Conservation (phyloP, 1,140 invertebrate species). For the Anadara kagoshimensis region DNA sequence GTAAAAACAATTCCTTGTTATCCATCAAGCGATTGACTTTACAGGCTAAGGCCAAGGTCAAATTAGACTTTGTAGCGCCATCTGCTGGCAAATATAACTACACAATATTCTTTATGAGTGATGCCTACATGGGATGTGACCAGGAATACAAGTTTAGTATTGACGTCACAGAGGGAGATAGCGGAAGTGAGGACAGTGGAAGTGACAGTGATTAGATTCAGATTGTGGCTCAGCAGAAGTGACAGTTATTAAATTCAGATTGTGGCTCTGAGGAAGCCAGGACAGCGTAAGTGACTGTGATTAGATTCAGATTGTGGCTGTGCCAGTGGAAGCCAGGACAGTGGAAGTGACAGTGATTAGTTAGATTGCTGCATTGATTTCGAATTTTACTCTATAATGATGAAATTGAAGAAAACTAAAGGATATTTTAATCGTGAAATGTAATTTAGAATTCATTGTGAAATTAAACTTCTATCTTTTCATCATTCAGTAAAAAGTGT, state of each 20-base stretch:
- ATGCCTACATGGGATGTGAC: constrained; percentile 98
- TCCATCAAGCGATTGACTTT: constrained; percentile 97
- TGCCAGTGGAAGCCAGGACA: constrained; percentile 65
- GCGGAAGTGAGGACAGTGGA: constrained; percentile 68
- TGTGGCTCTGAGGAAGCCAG: background rate
- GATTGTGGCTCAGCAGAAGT: background rate
- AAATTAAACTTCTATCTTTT: no score
- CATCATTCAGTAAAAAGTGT: no score
- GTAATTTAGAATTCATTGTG: no score
- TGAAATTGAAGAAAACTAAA: no score
- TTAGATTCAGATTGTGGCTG: no score
- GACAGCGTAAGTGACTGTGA: background rate
- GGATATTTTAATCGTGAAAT: no score
- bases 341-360: constrained; percentile 69
- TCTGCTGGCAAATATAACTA: constrained; percentile 86
- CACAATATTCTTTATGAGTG: constrained; percentile 98
- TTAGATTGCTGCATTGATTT: no score
- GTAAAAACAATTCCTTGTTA: constrained; percentile 92
- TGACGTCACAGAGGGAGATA: constrained; percentile 81
- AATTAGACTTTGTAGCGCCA: constrained; percentile 96
- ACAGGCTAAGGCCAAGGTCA: constrained; percentile 94
- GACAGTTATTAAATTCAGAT: background rate
- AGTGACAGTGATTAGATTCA: constrained; percentile 64
- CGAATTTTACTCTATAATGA: no score
- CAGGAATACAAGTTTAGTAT: constrained; percentile 78